phyloP scores from a whole-genome alignment of 2,113 vertebrate species.

The Platichthys flesus region DNA sequence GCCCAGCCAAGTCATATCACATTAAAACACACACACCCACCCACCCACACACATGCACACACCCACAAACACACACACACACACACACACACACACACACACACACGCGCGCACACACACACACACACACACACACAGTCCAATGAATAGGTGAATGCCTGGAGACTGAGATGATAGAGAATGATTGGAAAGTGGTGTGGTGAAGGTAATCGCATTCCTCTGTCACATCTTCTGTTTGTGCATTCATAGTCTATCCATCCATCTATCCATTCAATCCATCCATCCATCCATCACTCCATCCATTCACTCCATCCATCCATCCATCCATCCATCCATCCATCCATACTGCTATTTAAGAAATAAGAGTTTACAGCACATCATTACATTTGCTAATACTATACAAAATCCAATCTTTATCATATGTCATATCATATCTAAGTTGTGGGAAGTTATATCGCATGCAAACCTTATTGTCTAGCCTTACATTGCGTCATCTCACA shows the following conservation, averaged over 20 bases:
- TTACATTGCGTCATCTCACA: conserved; percentile 70
- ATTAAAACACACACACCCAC: background rate
- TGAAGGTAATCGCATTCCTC: background rate
- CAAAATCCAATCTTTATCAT: background rate
- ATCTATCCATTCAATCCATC: no score
- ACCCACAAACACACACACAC: no score
- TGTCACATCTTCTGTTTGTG: background rate
- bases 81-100: background rate
- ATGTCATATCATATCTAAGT: background rate
- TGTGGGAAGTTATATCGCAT: conserved; percentile 8
- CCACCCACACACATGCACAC: background rate
- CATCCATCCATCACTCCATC: conserved; percentile 3
- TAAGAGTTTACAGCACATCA: background rate
- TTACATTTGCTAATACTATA: background rate
- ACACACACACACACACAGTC: background rate
- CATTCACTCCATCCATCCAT: background rate
- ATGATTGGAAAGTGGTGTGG: background rate
- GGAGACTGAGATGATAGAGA: background rate
- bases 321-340: background rate
- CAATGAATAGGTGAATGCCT: background rate
- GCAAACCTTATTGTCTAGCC: conserved; percentile 46
- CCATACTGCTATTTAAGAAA: background rate
- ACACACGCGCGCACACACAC: background rate
- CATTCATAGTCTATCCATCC: background rate
- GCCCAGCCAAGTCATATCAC: background rate